Conservation (phyloP, 2,797 vertebrate species). For the Crocidura indochinensis region DNA sequence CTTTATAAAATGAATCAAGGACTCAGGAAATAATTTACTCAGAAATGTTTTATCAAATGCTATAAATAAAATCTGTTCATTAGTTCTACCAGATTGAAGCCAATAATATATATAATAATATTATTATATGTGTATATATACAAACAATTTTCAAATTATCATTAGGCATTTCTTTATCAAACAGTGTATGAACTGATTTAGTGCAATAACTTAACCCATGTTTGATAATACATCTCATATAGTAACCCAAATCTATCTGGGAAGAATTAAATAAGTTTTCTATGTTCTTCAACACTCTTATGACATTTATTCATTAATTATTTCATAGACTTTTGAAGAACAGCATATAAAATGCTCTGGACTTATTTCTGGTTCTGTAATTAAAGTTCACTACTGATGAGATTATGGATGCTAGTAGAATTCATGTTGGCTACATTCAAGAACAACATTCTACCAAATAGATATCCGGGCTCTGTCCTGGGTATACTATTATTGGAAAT, state of each 20-base stretch:
- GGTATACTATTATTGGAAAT: background rate
- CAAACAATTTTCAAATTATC: background rate
- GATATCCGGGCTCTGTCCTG: too few species aligned
- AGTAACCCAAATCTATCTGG: background rate
- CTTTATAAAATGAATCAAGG: background rate
- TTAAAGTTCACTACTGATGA: too few species aligned
- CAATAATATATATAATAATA: too few species aligned
- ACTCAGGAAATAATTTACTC: background rate
- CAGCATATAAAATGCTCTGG: too few species aligned
- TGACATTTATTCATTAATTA: constrained; percentile 3
- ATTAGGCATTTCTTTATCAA: background rate
- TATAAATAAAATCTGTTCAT: background rate
- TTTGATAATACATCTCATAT: background rate
- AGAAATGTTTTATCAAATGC: constrained; percentile 1
- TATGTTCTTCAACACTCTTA: constrained; percentile 30
- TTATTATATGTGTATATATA: too few species aligned
- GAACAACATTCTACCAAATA: too few species aligned
- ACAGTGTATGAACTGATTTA: background rate
- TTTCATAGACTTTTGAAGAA: too few species aligned
- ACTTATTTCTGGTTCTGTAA: too few species aligned
- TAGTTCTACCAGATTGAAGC: too few species aligned
- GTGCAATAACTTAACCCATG: background rate
- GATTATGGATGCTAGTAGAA: too few species aligned
- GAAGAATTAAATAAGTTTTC: background rate
- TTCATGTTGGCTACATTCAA: too few species aligned